Percentiles rank a stretch among this genome's conserved stretches.
These are phyloP conservation scores for Antitype chi DNA, from an alignment of 2,888 invertebrate species.

Conservation along the genomic window DNA sequence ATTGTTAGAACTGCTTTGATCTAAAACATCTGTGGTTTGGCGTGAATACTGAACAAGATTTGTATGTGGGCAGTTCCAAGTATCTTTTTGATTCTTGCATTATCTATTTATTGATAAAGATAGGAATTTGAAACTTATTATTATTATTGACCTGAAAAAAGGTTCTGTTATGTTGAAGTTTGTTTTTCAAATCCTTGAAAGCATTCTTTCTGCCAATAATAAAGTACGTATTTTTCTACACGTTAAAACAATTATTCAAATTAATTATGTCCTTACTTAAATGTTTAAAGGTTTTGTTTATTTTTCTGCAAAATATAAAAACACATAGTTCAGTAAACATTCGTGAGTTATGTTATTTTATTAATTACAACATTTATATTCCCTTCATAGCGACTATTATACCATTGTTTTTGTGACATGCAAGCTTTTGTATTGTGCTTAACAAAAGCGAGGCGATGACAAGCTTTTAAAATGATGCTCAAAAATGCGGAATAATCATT, in stretches of 20 bases:
- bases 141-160: background rate
- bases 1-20: conserved; percentile 3
- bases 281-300: conserved; percentile 10
- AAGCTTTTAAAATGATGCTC: background rate
- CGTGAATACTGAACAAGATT: background rate
- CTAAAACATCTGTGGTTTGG: background rate
- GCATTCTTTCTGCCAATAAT: background rate
- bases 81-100: background rate
- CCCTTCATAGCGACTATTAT: conserved; percentile 51
- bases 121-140: background rate
- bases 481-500: no score
- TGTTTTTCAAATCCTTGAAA: background rate
- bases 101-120: background rate
- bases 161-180: background rate
- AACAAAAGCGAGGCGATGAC: conserved; percentile 23
- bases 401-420: conserved; percentile 60
- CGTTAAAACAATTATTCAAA: conserved; percentile 20
- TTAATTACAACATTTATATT: conserved; percentile 66
- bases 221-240: background rate
- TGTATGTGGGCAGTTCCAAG: background rate
- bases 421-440: conserved; percentile 32
- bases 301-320: conserved; percentile 14
- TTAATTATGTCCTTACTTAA: background rate
- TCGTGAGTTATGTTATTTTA: conserved; percentile 66
- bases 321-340: conserved; percentile 31